These are phyloP conservation scores for Trididemnum nubilum DNA, from an alignment of 23 tunicate species.

Conservation along the genomic window DNA sequence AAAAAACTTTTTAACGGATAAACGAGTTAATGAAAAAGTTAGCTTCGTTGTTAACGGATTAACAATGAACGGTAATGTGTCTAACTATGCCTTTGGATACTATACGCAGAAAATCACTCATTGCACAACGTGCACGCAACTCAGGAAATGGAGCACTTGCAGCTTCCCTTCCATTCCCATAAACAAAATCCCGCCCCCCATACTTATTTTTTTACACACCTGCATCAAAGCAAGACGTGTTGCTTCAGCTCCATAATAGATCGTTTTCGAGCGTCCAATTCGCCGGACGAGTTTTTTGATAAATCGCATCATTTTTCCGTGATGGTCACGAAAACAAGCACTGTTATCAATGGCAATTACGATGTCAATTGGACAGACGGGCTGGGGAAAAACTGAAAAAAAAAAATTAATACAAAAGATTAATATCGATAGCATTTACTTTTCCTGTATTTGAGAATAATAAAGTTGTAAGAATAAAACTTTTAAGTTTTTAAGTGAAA, in stretches of 20 bases:
- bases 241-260: constrained; percentile 57
- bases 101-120: no score
- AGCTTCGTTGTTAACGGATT: no score
- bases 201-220: no score
- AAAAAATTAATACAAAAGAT: background rate
- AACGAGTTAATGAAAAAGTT: no score
- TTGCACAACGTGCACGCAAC: no score
- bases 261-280: constrained; percentile 35
- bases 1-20: no score
- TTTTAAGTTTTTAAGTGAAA: background rate
- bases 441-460: background rate
- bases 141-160: no score
- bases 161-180: no score
- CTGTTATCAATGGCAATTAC: constrained; percentile 84
- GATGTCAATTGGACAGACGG: constrained; percentile 70
- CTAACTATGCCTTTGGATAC: no score
- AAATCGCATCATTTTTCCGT: constrained; percentile 69
- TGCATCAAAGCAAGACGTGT: constrained; percentile 83
- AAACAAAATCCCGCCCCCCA: no score
- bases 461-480: background rate
- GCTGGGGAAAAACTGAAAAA: constrained; percentile 7
- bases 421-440: background rate
- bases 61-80: no score
- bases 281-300: constrained; percentile 55
- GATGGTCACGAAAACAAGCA: constrained; percentile 89